phyloP scores from a whole-genome alignment of 2,797 vertebrate species.

The Todus mexicanus region DNA sequence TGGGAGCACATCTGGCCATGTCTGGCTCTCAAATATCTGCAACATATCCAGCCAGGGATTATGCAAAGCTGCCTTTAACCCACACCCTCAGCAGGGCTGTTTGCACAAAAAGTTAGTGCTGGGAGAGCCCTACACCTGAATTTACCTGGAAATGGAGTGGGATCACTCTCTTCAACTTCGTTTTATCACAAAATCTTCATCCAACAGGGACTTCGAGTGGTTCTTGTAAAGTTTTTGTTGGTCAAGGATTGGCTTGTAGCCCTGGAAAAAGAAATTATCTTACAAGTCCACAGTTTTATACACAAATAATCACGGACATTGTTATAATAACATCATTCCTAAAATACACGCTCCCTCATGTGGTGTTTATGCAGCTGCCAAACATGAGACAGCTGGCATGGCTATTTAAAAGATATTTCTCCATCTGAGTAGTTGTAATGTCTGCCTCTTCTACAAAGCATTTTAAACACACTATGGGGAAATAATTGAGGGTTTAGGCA shows the following conservation, averaged over 20 bases:
- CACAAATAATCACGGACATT: background rate
- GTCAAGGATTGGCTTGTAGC: conserved; percentile 73
- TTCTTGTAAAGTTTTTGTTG: conserved; percentile 77
- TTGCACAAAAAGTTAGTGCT: background rate
- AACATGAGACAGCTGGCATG: fast-evolving
- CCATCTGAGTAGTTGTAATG: background rate
- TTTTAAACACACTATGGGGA: background rate
- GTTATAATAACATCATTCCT: background rate
- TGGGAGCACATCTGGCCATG: background rate
- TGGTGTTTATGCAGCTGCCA: background rate
- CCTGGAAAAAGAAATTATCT: conserved; percentile 50
- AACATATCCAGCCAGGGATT: fast-evolving
- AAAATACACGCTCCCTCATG: background rate
- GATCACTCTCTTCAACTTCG: conserved; percentile 76
- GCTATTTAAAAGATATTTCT: background rate
- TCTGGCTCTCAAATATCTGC: background rate
- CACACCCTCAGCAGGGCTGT: fast-evolving
- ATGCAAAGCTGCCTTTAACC: background rate
- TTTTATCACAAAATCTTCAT: conserved; percentile 79
- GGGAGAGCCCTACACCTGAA: background rate
- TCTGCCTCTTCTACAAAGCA: background rate
- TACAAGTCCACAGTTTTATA: background rate
- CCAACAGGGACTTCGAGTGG: conserved; percentile 68
- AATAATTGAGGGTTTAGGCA: background rate
- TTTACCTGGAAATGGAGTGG: conserved; percentile 78